Evolutionary conservation across 2,797 vertebrate species (phyloP).

Genomic region (Acanthiza pusilla): DNA sequence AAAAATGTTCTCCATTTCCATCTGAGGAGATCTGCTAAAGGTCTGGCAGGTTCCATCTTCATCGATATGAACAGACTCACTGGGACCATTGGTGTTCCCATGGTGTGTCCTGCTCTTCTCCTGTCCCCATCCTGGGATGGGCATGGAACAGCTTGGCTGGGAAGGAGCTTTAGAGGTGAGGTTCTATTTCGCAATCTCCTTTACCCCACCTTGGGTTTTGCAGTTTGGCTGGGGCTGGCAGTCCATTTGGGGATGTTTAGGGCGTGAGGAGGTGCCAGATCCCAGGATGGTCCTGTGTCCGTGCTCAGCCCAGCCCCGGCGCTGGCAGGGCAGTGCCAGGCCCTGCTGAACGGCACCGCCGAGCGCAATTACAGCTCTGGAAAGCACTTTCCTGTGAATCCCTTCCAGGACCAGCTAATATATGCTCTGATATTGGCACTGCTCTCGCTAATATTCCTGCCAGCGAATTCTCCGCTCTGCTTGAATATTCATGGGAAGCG

Average conservation of each 20-base stretch:
- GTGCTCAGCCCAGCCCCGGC: rapidly evolving
- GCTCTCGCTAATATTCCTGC: conserved; percentile 22
- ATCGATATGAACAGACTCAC: not conserved
- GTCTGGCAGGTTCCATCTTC: not conserved
- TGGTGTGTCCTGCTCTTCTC: not conserved
- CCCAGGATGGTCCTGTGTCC: rapidly evolving
- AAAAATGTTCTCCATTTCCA: not conserved
- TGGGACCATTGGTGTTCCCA: not conserved
- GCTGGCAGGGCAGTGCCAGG: not conserved
- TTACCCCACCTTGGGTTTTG: rapidly evolving
- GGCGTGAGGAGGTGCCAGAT: not conserved
- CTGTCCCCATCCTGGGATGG: not conserved
- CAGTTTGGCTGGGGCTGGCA: not conserved
- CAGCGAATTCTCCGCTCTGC: conserved; percentile 30
- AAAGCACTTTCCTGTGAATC: not conserved
- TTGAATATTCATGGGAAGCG: conserved; percentile 37
- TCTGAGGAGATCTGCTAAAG: not conserved
- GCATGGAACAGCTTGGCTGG: not conserved
- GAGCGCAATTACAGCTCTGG: not conserved
- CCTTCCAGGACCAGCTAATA: conserved; percentile 11
- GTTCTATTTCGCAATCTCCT: not conserved
- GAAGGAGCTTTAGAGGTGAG: not conserved
- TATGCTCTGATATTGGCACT: conserved; percentile 29
- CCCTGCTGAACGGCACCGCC: not conserved
- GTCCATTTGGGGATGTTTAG: rapidly evolving